Conservation (phyloP, 2,797 vertebrate genomes). For the Alauda arvensis region DNA sequence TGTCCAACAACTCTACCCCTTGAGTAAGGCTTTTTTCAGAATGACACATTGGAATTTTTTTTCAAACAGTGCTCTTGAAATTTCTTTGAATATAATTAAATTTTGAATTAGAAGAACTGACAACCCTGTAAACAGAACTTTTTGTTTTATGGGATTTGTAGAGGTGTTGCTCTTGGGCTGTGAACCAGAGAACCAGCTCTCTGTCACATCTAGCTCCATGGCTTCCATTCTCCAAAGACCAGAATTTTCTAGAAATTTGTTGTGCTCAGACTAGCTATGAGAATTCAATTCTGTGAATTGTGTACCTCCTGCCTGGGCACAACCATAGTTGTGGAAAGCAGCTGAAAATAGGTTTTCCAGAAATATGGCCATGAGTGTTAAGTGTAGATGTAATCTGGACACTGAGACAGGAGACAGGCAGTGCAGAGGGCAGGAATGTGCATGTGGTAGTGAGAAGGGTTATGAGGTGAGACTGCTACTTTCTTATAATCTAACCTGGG, state of each 20-base stretch:
- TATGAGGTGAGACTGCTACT: not conserved
- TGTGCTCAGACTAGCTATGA: not conserved
- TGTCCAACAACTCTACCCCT: not conserved
- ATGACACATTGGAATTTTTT: not conserved
- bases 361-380: not conserved
- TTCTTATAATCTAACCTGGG: not conserved
- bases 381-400: not conserved
- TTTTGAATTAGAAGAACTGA: not conserved
- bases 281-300: not conserved
- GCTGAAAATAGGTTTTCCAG: not conserved
- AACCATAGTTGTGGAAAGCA: not conserved
- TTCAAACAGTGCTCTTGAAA: not conserved
- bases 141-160: not conserved
- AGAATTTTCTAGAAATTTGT: not conserved
- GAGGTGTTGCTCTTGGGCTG: not conserved
- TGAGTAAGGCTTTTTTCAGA: not conserved
- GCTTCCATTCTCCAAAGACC: not conserved
- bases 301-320: rapidly evolving
- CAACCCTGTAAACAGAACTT: not conserved
- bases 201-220: not conserved
- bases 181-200: not conserved
- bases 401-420: not conserved
- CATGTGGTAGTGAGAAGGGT: not conserved
- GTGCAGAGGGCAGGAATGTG: not conserved
- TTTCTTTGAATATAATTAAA: not conserved